These are phyloP conservation scores for Lytechinus pictus DNA, from an alignment of 35 echinoderm and acorn worm species.

Conservation along the genomic window DNA sequence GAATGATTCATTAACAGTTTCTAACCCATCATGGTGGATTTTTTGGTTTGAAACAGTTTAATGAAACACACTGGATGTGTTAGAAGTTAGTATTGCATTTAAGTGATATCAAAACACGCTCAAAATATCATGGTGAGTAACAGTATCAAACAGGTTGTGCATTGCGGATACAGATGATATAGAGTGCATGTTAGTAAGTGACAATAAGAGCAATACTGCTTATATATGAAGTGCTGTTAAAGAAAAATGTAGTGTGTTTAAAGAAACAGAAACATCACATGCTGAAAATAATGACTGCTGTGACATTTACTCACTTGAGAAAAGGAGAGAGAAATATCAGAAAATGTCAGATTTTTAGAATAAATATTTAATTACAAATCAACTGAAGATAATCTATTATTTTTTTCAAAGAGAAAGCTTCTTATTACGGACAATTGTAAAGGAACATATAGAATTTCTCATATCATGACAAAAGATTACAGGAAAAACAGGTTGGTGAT, in stretches of 20 bases:
- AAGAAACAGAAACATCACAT: not conserved
- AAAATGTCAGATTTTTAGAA: conserved; percentile 31
- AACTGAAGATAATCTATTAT: not conserved
- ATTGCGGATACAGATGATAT: not conserved
- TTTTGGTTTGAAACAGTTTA: too few relatives aligned
- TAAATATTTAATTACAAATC: not conserved
- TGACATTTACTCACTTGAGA: conserved; percentile 1
- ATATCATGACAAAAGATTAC: not conserved
- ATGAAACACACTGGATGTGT: not conserved
- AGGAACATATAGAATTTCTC: not conserved
- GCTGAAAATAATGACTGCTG: not conserved
- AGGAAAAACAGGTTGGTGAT: not conserved
- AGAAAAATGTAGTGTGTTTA: not conserved
- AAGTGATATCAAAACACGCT: not conserved
- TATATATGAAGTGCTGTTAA: not conserved
- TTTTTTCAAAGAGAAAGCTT: not conserved
- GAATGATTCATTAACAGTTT: too few relatives aligned
- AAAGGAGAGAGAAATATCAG: conserved; percentile 24
- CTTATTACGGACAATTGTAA: not conserved
- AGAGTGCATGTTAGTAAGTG: not conserved
- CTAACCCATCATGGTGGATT: too few relatives aligned
- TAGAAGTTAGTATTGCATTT: not conserved
- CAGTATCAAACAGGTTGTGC: not conserved
- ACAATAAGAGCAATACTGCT: not conserved
- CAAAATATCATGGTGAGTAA: not conserved